Evolutionary conservation across 2,797 vertebrate genomes (phyloP).

Genomic region (Euthynnus affinis): DNA sequence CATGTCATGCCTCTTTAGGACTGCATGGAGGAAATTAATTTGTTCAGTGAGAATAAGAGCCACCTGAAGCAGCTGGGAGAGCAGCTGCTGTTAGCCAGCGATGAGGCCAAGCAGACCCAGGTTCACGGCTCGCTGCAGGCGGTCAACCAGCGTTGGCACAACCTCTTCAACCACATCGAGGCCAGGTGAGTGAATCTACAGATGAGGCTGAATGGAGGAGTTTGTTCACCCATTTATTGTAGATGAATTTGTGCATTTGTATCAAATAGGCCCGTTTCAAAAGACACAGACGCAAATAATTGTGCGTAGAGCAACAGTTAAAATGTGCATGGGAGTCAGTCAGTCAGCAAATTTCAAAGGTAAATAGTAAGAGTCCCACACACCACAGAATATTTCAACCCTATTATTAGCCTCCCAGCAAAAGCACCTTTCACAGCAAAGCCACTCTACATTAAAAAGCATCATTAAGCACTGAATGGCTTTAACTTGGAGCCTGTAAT

Average conservation of each 20-base stretch:
- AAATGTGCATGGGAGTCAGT: neutral
- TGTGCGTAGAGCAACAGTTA: too few species aligned
- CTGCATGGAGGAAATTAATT: slow-evolving; percentile 96
- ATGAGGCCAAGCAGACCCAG: slow-evolving; percentile 86
- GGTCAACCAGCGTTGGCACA: slow-evolving; percentile 93
- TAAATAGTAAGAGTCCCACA: neutral
- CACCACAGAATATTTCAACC: neutral
- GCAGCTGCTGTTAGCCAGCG: slow-evolving; percentile 91
- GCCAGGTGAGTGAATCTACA: slow-evolving; percentile 87
- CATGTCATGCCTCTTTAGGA: slow-evolving; percentile 83
- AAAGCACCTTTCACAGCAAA: slow-evolving; percentile 31
- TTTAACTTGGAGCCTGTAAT: slow-evolving; percentile 41
- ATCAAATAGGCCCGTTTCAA: slow-evolving; percentile 25
- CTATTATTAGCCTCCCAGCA: slow-evolving; percentile 3
- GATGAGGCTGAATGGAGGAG: neutral
- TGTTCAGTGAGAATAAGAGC: slow-evolving; percentile 94
- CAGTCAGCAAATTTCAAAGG: slow-evolving; percentile 19
- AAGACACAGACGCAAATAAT: neutral
- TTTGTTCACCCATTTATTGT: neutral
- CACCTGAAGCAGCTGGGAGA: slow-evolving; percentile 94
- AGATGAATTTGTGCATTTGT: neutral
- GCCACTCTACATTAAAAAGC: slow-evolving; percentile 46
- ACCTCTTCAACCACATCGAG: slow-evolving; percentile 92
- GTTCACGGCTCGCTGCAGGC: slow-evolving; percentile 91
- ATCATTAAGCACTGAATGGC: slow-evolving; percentile 43